Percentiles rank a stretch among this genome's conserved stretches.
Evolutionary conservation across 2,113 vertebrate species (phyloP).

Genomic region (Bothrops jararaca): DNA sequence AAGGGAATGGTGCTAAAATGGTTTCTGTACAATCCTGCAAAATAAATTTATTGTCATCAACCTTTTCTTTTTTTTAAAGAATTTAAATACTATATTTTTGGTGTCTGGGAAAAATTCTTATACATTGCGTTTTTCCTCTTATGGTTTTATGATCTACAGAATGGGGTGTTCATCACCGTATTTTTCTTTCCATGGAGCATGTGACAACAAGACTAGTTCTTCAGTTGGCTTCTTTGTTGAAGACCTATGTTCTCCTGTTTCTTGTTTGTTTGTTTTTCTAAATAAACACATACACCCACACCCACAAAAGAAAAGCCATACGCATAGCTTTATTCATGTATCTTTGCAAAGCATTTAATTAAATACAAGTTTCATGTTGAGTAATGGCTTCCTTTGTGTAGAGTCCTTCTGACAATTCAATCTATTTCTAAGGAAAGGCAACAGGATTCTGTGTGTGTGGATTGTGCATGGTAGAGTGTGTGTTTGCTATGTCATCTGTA

Average conservation of each 20-base stretch:
- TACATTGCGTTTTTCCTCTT: conserved; percentile 51
- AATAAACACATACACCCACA: conserved; percentile 51
- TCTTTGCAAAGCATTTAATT: conserved; percentile 90
- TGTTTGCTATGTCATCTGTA: neutral
- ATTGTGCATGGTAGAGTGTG: conserved; percentile 12
- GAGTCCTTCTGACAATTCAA: conserved; percentile 69
- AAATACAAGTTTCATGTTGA: conserved; percentile 83
- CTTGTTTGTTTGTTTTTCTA: conserved; percentile 69
- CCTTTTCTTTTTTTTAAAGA: conserved; percentile 57
- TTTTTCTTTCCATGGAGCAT: conserved; percentile 71
- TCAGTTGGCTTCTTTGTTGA: conserved; percentile 65
- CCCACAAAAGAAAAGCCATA: conserved; percentile 68
- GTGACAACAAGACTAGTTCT: conserved; percentile 64
- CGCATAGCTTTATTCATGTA: conserved; percentile 85
- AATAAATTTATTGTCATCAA: conserved; percentile 70
- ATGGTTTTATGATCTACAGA: conserved; percentile 62
- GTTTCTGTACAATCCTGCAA: conserved; percentile 75
- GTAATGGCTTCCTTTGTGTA: conserved; percentile 74
- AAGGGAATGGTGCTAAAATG: conserved; percentile 84
- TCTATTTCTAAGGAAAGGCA: conserved; percentile 43
- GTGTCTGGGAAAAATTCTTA: conserved; percentile 64
- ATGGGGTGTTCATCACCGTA: conserved; percentile 62
- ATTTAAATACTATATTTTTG: conserved; percentile 65
- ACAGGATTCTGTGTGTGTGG: conserved; percentile 18
- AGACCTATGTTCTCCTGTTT: conserved; percentile 66